phyloP scores from a whole-genome alignment of 2,888 invertebrate species.

The Ormyrus nitidulus region DNA sequence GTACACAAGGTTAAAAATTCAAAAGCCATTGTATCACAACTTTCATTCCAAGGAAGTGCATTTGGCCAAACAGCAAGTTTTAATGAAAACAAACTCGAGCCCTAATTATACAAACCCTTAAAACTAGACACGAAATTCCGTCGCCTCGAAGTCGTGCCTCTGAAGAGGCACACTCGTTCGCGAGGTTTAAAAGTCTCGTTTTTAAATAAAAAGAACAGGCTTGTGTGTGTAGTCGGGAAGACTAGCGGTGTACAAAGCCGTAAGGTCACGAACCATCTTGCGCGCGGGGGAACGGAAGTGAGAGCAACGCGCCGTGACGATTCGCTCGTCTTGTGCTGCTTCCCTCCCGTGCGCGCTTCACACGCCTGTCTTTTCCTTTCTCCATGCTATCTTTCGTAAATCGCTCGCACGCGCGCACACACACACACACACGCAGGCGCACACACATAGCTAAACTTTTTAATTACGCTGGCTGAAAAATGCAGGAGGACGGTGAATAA shows the following conservation, averaged over 20 bases:
- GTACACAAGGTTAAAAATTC: no score
- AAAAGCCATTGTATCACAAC: no score
- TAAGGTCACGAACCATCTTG: constrained; percentile 40
- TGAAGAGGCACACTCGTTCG: no score
- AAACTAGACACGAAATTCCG: no score
- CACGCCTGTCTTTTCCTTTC: neutral
- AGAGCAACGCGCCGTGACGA: constrained; percentile 48
- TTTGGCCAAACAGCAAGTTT: no score
- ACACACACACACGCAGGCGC: neutral
- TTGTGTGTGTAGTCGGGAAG: no score
- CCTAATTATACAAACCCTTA: no score
- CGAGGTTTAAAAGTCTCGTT: no score
- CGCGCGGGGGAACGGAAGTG: constrained; percentile 36
- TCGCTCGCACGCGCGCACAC: neutral
- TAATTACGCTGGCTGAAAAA: constrained; percentile 9
- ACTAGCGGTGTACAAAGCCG: neutral
- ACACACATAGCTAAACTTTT: neutral
- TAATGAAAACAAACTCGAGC: no score
- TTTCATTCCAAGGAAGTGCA: no score
- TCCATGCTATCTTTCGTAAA: constrained; percentile 10
- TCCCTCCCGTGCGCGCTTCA: constrained; percentile 41
- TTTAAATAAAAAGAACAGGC: no score
- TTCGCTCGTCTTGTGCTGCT: constrained; percentile 5
- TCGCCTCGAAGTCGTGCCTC: no score
- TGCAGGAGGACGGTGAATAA: neutral